Percentiles rank a stretch among this genome's conserved stretches.
Conservation (phyloP, 2,888 invertebrate genomes). For the Dryocosmus kuriphilus region DNA sequence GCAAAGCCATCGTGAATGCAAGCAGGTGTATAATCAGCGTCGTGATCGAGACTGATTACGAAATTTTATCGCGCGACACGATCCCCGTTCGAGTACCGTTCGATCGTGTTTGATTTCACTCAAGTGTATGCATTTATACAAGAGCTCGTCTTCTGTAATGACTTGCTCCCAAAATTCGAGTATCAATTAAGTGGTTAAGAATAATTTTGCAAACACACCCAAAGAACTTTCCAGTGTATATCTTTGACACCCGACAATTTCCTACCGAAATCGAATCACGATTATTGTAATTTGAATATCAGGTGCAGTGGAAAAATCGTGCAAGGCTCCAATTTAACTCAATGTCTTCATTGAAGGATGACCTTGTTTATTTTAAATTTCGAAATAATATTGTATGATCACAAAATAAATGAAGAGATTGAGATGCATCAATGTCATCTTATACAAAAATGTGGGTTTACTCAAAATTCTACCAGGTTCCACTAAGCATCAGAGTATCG, state of each 20-base stretch:
- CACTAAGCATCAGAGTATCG: no score
- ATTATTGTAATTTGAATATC: slow-evolving; percentile 26
- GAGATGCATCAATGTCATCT: no score
- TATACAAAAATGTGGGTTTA: no score
- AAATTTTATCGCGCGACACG: slow-evolving; percentile 36
- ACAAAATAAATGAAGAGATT: no score
- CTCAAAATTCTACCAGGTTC: no score
- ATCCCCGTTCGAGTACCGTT: slow-evolving; percentile 14
- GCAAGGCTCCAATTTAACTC: neutral
- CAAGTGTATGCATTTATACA: neutral
- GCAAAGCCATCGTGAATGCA: slow-evolving; percentile 13
- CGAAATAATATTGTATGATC: neutral
- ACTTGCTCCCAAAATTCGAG: neutral
- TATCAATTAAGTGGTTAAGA: neutral
- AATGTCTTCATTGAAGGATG: neutral
- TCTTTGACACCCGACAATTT: slow-evolving; percentile 16
- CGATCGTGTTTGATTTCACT: neutral
- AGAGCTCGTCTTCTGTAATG: neutral
- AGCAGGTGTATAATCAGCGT: slow-evolving; percentile 34
- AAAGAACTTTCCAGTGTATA: neutral
- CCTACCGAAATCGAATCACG: neutral
- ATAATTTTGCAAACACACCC: slow-evolving; percentile 6
- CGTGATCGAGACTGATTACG: slow-evolving; percentile 31
- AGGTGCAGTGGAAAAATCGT: neutral
- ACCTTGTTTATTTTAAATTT: neutral